Conservation (phyloP, 2,797 vertebrate genomes). For the Poeciliopsis turneri region DNA sequence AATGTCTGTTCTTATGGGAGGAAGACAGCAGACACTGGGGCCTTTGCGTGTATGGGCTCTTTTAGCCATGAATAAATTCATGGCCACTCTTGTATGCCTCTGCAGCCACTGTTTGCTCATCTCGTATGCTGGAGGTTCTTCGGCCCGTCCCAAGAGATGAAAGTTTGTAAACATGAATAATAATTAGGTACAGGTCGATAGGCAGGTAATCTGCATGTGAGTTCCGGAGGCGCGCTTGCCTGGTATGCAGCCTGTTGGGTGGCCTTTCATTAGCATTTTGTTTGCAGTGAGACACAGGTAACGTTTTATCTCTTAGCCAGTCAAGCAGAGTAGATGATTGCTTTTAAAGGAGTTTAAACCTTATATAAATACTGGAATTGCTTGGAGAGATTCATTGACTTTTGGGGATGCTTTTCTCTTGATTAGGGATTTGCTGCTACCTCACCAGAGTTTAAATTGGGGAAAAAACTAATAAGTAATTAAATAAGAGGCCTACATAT, state of each 20-base stretch:
- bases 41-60: slow-evolving; percentile 50
- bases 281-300: slow-evolving; percentile 61
- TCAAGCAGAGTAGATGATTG: slow-evolving; percentile 72
- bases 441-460: not conserved
- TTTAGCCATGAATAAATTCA: slow-evolving; percentile 84
- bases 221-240: slow-evolving; percentile 50
- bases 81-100: slow-evolving; percentile 66
- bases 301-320: slow-evolving; percentile 71
- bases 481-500: slow-evolving; percentile 3
- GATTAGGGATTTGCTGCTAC: not conserved
- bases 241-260: slow-evolving; percentile 57
- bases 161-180: slow-evolving; percentile 88
- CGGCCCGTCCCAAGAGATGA: slow-evolving; percentile 77
- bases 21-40: slow-evolving; percentile 39
- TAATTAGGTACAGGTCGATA: slow-evolving; percentile 80
- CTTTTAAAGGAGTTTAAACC: slow-evolving; percentile 69
- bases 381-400: slow-evolving; percentile 47
- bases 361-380: slow-evolving; percentile 38
- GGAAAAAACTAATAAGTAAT: slow-evolving; percentile 4
- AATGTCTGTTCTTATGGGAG: slow-evolving; percentile 80
- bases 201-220: slow-evolving; percentile 83
- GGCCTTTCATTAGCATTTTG: slow-evolving; percentile 73
- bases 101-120: slow-evolving; percentile 76
- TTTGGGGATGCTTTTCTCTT: slow-evolving; percentile 25
- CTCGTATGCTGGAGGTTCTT: slow-evolving; percentile 71